Conservation (phyloP, 1,140 invertebrate genomes). For the Drosophila kanapiae region DNA sequence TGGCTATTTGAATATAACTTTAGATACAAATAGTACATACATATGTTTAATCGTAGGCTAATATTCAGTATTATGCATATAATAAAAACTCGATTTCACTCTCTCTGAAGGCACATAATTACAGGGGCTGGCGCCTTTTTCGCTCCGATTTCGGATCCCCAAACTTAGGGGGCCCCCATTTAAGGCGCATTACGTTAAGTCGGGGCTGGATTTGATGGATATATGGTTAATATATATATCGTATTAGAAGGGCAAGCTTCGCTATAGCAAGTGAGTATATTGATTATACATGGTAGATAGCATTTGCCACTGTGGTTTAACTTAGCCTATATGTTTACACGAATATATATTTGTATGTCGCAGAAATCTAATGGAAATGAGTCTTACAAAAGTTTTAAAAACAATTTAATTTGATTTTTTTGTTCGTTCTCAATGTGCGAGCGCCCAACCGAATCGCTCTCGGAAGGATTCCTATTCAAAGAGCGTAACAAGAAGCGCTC, state of each 20-base stretch:
- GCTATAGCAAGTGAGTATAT: conserved; percentile 35
- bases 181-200: conserved; percentile 31
- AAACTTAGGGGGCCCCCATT: conserved; percentile 14
- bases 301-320: conserved; percentile 6
- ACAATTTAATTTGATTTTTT: no score
- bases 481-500: not conserved
- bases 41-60: conserved; percentile 29
- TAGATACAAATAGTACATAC: conserved; percentile 22
- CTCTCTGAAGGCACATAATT: conserved; percentile 76
- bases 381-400: not conserved
- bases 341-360: conserved; percentile 2
- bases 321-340: conserved; percentile 29
- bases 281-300: conserved; percentile 24
- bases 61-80: conserved; percentile 42
- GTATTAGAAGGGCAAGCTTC: conserved; percentile 16
- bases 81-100: conserved; percentile 51
- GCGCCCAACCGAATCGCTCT: not conserved
- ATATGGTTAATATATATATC: conserved; percentile 14
- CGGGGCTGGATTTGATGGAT: conserved; percentile 20
- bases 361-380: conserved; percentile 3
- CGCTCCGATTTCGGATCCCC: conserved; percentile 25
- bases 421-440: not conserved
- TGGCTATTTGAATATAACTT: conserved; percentile 46
- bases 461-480: not conserved
- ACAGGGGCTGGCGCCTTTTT: conserved; percentile 57